Percentiles rank a stretch among this genome's conserved stretches.
Evolutionary conservation across 2,888 invertebrate genomes (phyloP).

Genomic region (Strigamia transsilvanica): DNA sequence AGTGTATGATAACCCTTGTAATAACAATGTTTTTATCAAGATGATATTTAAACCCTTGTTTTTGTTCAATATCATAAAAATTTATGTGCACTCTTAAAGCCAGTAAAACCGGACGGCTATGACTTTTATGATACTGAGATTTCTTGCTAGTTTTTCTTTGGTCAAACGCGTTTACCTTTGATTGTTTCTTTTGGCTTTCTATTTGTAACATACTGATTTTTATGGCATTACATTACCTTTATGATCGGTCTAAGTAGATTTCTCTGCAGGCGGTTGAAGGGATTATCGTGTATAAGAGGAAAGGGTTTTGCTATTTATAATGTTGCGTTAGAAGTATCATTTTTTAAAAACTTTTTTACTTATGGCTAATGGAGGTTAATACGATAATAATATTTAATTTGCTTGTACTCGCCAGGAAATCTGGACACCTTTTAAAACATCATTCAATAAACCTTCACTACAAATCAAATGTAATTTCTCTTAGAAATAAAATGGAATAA

Average conservation of each 20-base stretch:
- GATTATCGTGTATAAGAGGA: not conserved
- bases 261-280: not conserved
- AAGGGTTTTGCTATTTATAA: not conserved
- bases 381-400: not conserved
- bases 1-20: not conserved
- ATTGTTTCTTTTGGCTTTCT: constrained; percentile 23
- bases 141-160: not conserved
- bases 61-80: constrained; percentile 16
- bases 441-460: no score
- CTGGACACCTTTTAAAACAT: no score
- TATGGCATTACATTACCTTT: constrained; percentile 11
- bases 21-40: constrained; percentile 24
- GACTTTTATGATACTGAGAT: constrained; percentile 17
- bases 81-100: constrained; percentile 18
- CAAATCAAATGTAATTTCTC: no score
- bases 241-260: constrained; percentile 5
- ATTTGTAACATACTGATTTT: constrained; percentile 30
- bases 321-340: not conserved
- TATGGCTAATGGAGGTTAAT: not conserved
- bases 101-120: constrained; percentile 5
- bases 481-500: no score
- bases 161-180: not conserved
- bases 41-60: constrained; percentile 21
- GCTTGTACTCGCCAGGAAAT: no score
- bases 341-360: not conserved